A percentile compares a stretch with the other conserved stretches of the same genome.
Conservation (phyloP, 1,140 invertebrate species). For the Drosophila ogumai region DNA sequence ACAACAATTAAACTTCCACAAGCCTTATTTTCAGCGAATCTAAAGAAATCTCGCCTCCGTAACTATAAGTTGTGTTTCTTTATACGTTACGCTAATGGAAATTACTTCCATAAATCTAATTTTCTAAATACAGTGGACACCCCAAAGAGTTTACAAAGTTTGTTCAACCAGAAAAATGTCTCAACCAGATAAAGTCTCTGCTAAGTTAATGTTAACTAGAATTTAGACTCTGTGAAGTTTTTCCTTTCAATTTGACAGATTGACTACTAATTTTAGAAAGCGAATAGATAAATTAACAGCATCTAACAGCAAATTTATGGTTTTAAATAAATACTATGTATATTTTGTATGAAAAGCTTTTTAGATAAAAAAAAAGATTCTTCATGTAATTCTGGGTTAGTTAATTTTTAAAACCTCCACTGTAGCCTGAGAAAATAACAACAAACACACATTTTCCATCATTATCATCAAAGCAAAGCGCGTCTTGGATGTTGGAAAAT, state of each 20-base stretch:
- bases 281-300: too few species aligned
- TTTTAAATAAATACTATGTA: too few species aligned
- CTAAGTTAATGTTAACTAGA: not conserved
- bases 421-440: constrained; percentile 16
- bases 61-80: constrained; percentile 3
- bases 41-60: constrained; percentile 9
- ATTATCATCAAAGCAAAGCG: constrained; percentile 51
- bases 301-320: too few species aligned
- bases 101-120: constrained; percentile 15
- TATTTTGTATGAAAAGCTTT: too few species aligned
- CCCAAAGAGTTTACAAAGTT: not conserved
- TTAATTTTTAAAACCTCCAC: not conserved
- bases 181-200: not conserved
- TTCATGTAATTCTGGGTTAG: not conserved
- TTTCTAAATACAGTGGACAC: not conserved
- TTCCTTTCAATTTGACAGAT: too few species aligned
- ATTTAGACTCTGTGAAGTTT: too few species aligned
- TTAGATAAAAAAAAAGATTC: too few species aligned
- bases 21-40: not conserved
- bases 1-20: not conserved
- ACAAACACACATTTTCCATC: constrained; percentile 39
- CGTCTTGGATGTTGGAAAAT: constrained; percentile 52
- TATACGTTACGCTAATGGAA: constrained; percentile 8
- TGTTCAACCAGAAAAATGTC: not conserved
- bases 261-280: too few species aligned